Conservation (phyloP, 2,113 vertebrate genomes). For the Romanogobio albipinnatus region DNA sequence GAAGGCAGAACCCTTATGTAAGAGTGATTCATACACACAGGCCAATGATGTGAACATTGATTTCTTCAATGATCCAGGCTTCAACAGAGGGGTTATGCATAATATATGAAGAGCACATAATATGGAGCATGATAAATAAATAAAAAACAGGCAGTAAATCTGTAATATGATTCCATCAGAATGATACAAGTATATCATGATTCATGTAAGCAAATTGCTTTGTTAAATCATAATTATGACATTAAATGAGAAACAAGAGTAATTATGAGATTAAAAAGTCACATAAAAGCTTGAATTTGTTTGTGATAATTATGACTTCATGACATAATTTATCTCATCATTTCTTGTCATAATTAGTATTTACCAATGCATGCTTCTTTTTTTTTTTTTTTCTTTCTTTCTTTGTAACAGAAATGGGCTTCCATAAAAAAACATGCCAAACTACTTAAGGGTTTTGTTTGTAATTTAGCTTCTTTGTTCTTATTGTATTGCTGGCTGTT, state of each 20-base stretch:
- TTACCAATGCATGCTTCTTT: not conserved
- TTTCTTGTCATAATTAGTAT: not conserved
- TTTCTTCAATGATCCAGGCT: not conserved
- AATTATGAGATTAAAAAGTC: not conserved
- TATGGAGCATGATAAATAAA: not conserved
- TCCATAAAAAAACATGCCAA: not conserved
- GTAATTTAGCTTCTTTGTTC: too few species aligned
- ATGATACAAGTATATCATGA: too few species aligned
- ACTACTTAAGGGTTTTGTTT: not conserved
- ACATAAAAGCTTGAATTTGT: too few species aligned
- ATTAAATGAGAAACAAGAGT: too few species aligned
- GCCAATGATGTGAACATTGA: not conserved
- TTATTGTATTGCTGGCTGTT: too few species aligned
- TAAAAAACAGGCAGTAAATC: not conserved
- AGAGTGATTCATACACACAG: slow-evolving; percentile 21
- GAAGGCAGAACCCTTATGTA: not conserved
- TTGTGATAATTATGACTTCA: too few species aligned
- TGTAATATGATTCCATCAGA: not conserved
- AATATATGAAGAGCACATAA: not conserved
- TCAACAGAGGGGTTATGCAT: not conserved
- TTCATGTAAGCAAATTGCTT: too few species aligned
- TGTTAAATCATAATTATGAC: too few species aligned
- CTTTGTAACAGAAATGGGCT: not conserved
- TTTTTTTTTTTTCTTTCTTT: not conserved
- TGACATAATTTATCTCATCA: too few species aligned